Evolutionary conservation across 2,888 invertebrate species (phyloP).

Genomic region (Sinelater perroti): DNA sequence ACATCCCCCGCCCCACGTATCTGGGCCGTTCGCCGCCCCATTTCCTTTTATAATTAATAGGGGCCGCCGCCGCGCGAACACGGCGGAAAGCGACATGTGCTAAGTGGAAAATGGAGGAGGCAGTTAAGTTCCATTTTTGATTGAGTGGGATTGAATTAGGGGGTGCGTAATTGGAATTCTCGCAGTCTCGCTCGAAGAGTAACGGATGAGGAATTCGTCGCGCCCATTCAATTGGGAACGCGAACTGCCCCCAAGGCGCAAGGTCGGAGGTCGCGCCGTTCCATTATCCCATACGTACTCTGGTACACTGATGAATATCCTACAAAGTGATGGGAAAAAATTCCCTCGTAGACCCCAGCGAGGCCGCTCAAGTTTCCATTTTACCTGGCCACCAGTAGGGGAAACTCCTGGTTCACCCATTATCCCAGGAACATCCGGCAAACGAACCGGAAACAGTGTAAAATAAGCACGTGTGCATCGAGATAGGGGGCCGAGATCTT

Average conservation of each 20-base stretch:
- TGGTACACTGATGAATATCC: neutral
- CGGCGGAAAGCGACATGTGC: slow-evolving; percentile 25
- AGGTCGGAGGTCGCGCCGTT: slow-evolving; percentile 12
- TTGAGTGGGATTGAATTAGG: slow-evolving; percentile 3
- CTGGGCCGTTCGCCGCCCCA: slow-evolving; percentile 15
- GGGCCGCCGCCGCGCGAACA: slow-evolving; percentile 2
- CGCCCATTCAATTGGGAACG: slow-evolving; percentile 12
- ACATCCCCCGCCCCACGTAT: slow-evolving; percentile 27
- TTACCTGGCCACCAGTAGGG: slow-evolving; percentile 10
- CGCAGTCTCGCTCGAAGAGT: neutral
- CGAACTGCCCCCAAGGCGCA: neutral
- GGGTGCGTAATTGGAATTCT: neutral
- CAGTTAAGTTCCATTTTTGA: slow-evolving; percentile 6
- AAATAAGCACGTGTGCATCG: slow-evolving; percentile 26
- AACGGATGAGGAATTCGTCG: slow-evolving; percentile 8
- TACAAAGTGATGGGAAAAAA: too few species aligned
- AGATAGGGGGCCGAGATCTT: slow-evolving; percentile 17
- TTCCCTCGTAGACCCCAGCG: too few species aligned
- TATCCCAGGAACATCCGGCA: slow-evolving; percentile 34
- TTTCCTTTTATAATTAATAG: slow-evolving; percentile 32
- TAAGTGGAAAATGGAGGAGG: slow-evolving; percentile 19
- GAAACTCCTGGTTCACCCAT: slow-evolving; percentile 1
- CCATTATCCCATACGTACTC: slow-evolving; percentile 11
- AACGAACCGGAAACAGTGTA: slow-evolving; percentile 25
- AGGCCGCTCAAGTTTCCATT: too few species aligned